Conservation (phyloP, 2,888 invertebrate genomes). For the Synanthedon vespiformis region DNA sequence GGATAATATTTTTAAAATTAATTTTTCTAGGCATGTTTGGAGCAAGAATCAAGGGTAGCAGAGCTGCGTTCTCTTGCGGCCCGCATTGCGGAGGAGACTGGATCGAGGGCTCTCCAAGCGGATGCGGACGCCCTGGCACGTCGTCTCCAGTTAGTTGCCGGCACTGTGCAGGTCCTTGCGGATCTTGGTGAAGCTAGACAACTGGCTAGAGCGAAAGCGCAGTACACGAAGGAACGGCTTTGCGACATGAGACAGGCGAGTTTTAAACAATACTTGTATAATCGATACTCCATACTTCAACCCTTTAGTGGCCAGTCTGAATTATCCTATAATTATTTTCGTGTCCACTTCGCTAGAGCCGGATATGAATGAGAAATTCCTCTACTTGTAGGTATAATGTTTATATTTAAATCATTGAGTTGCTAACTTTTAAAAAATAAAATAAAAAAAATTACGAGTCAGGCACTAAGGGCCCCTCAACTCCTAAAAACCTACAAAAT, state of each 20-base stretch:
- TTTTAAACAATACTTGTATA: background rate
- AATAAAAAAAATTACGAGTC: too few relatives aligned
- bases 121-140: slow-evolving; percentile 83
- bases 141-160: slow-evolving; percentile 80
- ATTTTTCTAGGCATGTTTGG: slow-evolving; percentile 76
- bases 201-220: slow-evolving; percentile 64
- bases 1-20: too few relatives aligned
- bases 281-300: too few relatives aligned
- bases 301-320: too few relatives aligned
- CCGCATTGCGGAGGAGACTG: slow-evolving; percentile 83
- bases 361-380: too few relatives aligned
- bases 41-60: slow-evolving; percentile 79
- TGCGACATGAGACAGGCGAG: slow-evolving; percentile 82
- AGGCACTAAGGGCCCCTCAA: too few relatives aligned
- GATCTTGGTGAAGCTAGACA: slow-evolving; percentile 82
- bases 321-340: too few relatives aligned
- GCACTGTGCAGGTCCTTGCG: slow-evolving; percentile 79
- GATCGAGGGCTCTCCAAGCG: slow-evolving; percentile 78
- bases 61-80: slow-evolving; percentile 82
- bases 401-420: too few relatives aligned
- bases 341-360: too few relatives aligned
- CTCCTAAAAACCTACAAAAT: too few relatives aligned
- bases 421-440: too few relatives aligned
- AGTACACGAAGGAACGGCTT: slow-evolving; percentile 75
- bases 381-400: too few relatives aligned